Conservation (phyloP, 2,797 vertebrate genomes). For the Anabacerthia variegaticeps region DNA sequence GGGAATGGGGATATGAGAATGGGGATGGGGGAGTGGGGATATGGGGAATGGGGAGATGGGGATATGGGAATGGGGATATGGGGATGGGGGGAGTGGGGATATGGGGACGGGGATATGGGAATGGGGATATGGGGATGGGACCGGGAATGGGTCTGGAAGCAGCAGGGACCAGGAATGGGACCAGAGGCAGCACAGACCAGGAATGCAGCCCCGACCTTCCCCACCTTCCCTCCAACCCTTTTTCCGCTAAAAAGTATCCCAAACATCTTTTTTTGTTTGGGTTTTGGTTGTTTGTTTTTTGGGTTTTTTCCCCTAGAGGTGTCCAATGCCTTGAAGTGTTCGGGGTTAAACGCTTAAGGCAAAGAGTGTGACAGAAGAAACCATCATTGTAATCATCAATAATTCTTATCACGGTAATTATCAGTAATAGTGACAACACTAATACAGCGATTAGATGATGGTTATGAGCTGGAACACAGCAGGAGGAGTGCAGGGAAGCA, state of each 20-base stretch:
- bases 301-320: neutral
- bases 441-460: neutral
- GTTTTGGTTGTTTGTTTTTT: neutral
- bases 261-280: accelerated
- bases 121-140: too few species aligned
- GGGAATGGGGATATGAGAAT: too few species aligned
- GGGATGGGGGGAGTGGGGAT: too few species aligned
- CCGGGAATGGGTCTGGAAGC: too few species aligned
- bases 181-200: too few species aligned
- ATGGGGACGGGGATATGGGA: too few species aligned
- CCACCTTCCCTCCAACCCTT: neutral
- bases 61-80: too few species aligned
- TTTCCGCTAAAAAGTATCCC: neutral
- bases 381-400: neutral
- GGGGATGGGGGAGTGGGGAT: too few species aligned
- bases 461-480: neutral
- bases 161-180: too few species aligned
- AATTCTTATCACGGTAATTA: too few species aligned
- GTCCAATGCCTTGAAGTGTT: accelerated
- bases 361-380: neutral
- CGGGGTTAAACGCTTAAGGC: neutral
- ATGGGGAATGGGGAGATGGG: too few species aligned
- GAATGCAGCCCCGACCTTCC: neutral
- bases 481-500: neutral
- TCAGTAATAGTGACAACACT: too few species aligned